These are phyloP conservation scores for Sebastes hopkinsi DNA, from an alignment of 2,797 vertebrate species.

Conservation along the genomic window DNA sequence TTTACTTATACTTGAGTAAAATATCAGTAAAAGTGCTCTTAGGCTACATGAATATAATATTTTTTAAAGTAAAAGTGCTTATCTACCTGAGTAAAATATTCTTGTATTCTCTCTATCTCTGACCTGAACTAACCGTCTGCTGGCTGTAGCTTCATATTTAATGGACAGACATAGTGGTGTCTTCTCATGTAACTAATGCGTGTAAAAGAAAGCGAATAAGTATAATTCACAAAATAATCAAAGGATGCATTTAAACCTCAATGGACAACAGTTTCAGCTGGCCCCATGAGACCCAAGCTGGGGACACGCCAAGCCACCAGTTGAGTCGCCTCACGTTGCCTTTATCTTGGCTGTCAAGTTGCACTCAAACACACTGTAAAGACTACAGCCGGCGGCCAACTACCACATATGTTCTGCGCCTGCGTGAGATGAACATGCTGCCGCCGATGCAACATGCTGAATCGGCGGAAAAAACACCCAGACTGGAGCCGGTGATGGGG, in stretches of 20 bases:
- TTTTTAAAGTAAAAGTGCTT: not conserved
- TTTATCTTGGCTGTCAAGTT: no score
- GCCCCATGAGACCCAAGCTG: not conserved
- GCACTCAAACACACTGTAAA: no score
- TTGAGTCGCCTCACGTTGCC: no score
- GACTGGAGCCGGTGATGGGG: no score
- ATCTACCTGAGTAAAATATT: not conserved
- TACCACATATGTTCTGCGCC: no score
- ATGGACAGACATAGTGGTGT: not conserved
- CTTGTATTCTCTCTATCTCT: not conserved
- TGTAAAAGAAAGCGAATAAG: not conserved
- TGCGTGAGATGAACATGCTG: no score
- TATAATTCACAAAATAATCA: not conserved
- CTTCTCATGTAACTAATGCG: rapidly evolving
- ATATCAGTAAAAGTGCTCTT: not conserved
- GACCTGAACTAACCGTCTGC: not conserved
- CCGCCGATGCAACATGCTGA: no score
- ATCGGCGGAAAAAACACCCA: rapidly evolving
- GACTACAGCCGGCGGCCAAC: no score
- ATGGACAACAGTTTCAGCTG: not conserved
- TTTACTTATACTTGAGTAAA: not conserved
- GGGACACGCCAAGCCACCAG: no score
- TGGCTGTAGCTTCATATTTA: not conserved
- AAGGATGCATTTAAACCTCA: not conserved
- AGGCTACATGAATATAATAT: not conserved